Conservation (phyloP, 1,140 invertebrate genomes). For the Drosophila cardini region DNA sequence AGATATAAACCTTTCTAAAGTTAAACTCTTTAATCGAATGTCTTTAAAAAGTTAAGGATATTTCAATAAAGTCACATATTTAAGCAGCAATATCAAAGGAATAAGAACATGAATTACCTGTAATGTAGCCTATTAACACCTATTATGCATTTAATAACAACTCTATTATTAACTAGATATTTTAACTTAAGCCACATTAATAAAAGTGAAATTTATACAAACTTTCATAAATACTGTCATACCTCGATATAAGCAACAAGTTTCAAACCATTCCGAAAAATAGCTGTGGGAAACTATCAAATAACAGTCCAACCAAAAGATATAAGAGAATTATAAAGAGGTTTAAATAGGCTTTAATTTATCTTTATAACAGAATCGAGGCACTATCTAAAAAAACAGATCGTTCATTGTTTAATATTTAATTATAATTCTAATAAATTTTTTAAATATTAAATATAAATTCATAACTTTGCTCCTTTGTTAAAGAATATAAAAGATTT, state of each 20-base stretch:
- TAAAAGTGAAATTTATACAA: neutral
- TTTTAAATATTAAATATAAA: no score
- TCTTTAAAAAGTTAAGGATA: no score
- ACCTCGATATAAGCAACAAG: constrained; percentile 24
- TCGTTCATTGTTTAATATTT: no score
- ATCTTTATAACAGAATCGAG: no score
- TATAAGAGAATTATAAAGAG: constrained; percentile 7
- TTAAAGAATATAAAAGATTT: neutral
- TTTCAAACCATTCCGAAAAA: constrained; percentile 21
- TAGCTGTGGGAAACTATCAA: neutral
- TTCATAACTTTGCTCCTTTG: neutral
- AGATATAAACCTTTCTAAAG: no score
- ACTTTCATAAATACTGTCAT: neutral
- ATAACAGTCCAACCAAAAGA: neutral
- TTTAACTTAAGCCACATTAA: neutral
- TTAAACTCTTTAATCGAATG: no score
- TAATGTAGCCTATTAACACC: no score
- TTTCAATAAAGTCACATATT: no score
- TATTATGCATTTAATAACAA: neutral
- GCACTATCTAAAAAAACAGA: no score
- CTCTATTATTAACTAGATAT: neutral
- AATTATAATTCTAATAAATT: no score
- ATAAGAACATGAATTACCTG: no score
- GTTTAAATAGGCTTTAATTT: neutral
- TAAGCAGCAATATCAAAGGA: no score